Evolutionary conservation across 1,140 invertebrate genomes (phyloP), one percentile per base, ranked within the genome.

Genomic region (Leguminivora glycinivorella): DNA sequence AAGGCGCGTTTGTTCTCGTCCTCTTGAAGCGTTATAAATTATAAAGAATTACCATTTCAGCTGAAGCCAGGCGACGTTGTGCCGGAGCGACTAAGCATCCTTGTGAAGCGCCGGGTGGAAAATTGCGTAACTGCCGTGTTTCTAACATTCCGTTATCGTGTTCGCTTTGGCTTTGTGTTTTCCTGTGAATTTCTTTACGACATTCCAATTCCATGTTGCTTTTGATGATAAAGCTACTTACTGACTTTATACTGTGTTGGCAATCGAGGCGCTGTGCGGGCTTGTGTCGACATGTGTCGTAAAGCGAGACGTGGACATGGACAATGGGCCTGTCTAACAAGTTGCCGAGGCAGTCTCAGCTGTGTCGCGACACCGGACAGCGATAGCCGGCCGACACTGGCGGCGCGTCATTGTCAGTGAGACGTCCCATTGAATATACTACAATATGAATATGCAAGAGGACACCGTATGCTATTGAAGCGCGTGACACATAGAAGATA

Each of bases 21-120:
- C 72, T 72, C 69, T 77, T 72, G 70, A 72, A 76, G 71, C 71
- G 52, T 75, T 77, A 79, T 79, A 79, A 79, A 76, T 75, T 72
- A 76, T 75, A 67, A 56, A 76, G 68, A 70, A 70, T 60, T 66
- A 72, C 24, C 52, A 63, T 63, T 60, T 63, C 26, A 29, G 58
- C 58, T n/a, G 25, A 63, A 63, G 58, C 58, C 26, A 31, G 29
- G 26, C 58, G 58, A 34, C 19, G 29, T 63, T 31, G 31, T 63
- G 58, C 26, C 29, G 26, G 24, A 60, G 56, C 56, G 25, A 78
- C 71, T 72, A 80, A 75, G 72, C 72, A 67, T 58, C 52, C 56
- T 75, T 70, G 72, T 74, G 69, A 73, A 72, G 56, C 56, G 67
- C 66, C 43, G 71, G 72, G 60, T 75, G 56, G 73, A 77, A 75